Evolutionary conservation across 2,888 invertebrate species (phyloP).

Genomic region (Copidosoma aretas): DNA sequence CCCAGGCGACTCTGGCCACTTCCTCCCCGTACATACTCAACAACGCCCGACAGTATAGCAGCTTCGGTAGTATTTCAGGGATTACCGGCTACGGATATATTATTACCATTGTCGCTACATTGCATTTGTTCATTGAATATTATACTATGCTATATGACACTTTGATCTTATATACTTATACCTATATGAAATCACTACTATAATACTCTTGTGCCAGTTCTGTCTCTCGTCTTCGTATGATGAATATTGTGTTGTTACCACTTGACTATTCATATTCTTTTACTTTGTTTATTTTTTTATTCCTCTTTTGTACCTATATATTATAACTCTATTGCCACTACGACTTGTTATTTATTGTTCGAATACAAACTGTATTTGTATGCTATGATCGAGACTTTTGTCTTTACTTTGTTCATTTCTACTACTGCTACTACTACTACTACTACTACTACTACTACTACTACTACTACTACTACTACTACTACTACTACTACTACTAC

Average conservation of each 20-base stretch:
- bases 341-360: no score
- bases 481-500: conserved; percentile 14
- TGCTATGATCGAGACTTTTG: no score
- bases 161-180: no score
- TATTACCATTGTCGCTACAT: no score
- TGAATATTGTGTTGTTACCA: no score
- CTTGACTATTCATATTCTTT: no score
- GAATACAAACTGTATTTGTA: no score
- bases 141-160: no score
- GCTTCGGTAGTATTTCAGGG: conserved; percentile 91
- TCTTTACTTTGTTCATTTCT: not conserved
- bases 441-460: conserved; percentile 5
- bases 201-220: no score
- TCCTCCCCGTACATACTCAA: conserved; percentile 61
- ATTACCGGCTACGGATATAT: conserved; percentile 44
- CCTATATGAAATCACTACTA: no score
- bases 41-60: conserved; percentile 89
- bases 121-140: conserved; percentile 40
- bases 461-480: conserved; percentile 6
- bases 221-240: no score
- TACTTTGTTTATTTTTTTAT: not conserved
- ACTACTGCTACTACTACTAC: conserved; percentile 1
- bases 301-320: not conserved
- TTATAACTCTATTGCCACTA: not conserved
- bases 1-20: conserved; percentile 56